phyloP scores from a whole-genome alignment of 2,888 invertebrate species.

The Phortica magna region DNA sequence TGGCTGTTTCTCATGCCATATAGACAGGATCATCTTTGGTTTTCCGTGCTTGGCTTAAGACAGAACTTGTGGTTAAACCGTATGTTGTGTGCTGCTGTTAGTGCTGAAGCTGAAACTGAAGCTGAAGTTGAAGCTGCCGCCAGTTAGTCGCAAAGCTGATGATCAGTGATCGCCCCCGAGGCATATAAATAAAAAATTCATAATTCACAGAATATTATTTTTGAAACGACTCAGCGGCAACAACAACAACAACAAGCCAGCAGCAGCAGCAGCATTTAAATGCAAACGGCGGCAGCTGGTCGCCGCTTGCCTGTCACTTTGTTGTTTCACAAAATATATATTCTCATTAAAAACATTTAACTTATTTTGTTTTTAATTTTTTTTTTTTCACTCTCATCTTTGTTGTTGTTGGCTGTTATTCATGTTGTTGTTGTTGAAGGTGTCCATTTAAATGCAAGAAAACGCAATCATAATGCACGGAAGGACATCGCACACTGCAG shows the following conservation, averaged over 20 bases:
- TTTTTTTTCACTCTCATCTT: constrained; percentile 52
- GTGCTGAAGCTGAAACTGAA: no score
- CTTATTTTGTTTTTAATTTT: constrained; percentile 5
- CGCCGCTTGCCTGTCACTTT: constrained; percentile 57
- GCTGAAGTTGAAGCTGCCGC: constrained; percentile 4
- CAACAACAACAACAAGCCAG: constrained; percentile 51
- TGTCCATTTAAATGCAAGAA: constrained; percentile 31
- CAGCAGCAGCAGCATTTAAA: constrained; percentile 5
- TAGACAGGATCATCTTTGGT: constrained; percentile 59
- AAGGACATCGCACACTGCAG: constrained; percentile 1
- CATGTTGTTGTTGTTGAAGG: constrained; percentile 26
- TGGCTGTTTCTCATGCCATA: constrained; percentile 45
- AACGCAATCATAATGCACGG: constrained; percentile 26
- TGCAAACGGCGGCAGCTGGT: constrained; percentile 43
- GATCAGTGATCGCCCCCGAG: constrained; percentile 37
- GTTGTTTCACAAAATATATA: constrained; percentile 69
- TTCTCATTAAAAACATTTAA: constrained; percentile 64
- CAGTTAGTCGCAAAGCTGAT: constrained; percentile 17
- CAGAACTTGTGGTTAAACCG: neutral
- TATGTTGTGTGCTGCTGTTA: no score
- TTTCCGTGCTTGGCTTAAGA: neutral
- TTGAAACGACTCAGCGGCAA: constrained; percentile 43
- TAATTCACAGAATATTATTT: constrained; percentile 72
- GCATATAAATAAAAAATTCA: constrained; percentile 54
- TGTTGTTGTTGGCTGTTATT: constrained; percentile 48